phyloP scores from a whole-genome alignment of 2,113 vertebrate genomes.

The Hippocampus mohnikei region DNA sequence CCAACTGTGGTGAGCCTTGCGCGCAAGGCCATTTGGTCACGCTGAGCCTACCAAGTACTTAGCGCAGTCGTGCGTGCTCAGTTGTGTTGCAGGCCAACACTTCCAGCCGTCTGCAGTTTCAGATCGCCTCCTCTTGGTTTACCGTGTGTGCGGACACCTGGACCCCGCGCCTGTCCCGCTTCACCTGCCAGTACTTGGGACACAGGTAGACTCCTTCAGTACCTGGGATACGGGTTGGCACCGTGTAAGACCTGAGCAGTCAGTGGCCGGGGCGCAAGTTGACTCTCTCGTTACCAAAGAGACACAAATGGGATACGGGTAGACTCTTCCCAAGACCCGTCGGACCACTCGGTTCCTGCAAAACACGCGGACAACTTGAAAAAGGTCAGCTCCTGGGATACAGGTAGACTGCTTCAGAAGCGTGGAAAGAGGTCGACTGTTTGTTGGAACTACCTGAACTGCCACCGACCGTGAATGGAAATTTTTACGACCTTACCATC shows the following conservation, averaged over 20 bases:
- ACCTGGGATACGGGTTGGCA: background rate
- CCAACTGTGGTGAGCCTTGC: conserved; percentile 75
- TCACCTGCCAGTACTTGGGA: conserved; percentile 79
- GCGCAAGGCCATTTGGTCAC: background rate
- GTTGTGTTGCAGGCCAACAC: conserved; percentile 44
- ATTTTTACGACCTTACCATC: no score
- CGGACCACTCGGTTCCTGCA: no score
- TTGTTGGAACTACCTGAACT: background rate
- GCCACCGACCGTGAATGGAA: no score
- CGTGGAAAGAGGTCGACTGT: background rate
- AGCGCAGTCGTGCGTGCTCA: background rate
- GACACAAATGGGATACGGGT: no score
- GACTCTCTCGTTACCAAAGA: no score
- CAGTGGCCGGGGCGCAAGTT: conserved; percentile 22
- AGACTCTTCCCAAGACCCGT: no score
- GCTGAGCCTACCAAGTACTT: background rate
- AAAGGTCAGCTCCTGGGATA: conserved; percentile 51
- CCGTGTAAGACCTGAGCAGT: conserved; percentile 70
- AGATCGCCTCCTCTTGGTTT: conserved; percentile 24
- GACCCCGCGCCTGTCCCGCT: conserved; percentile 69
- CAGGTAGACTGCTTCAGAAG: conserved; percentile 53
- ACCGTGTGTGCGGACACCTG: conserved; percentile 71
- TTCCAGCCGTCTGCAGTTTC: conserved; percentile 49
- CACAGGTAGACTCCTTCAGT: conserved; percentile 64
- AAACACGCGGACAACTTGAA: no score